A percentile compares a stretch with the other conserved stretches of the same genome.
These are phyloP conservation scores for Pelecanoides urinatrix DNA, from an alignment of 2,113 vertebrate genomes.

Conservation along the genomic window DNA sequence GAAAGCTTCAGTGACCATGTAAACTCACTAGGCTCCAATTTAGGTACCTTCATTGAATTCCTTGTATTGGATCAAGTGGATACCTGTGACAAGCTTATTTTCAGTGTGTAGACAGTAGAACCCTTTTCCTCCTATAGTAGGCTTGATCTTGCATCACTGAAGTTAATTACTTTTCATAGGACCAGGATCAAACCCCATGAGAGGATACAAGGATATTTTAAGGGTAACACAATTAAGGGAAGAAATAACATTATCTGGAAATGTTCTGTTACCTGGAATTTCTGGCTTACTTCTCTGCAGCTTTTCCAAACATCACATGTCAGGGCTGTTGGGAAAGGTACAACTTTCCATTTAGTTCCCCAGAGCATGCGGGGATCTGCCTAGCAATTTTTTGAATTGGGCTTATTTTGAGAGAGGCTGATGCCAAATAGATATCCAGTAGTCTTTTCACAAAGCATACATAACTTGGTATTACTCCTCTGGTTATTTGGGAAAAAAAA, in stretches of 20 bases:
- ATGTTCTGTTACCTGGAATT: conserved; percentile 16
- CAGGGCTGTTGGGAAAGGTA: neutral
- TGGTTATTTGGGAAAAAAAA: neutral
- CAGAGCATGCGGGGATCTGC: neutral
- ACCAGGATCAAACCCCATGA: neutral
- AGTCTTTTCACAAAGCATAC: neutral
- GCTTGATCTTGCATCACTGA: neutral
- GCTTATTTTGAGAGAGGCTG: neutral
- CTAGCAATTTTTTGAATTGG: neutral
- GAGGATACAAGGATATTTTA: neutral
- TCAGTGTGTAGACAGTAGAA: neutral
- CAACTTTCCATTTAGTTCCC: neutral
- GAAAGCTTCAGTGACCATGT: neutral
- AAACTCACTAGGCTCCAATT: neutral
- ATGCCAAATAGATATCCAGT: neutral
- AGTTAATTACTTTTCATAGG: neutral
- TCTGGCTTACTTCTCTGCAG: neutral
- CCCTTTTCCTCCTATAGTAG: neutral
- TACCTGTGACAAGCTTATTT: neutral
- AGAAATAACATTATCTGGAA: conserved; percentile 47
- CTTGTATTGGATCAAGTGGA: neutral
- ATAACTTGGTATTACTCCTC: neutral
- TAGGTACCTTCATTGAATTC: neutral
- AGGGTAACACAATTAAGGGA: conserved; percentile 9
- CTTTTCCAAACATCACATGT: neutral